Evolutionary conservation across 2,113 vertebrate species (phyloP).

Genomic region (Gobiocypris rarus): DNA sequence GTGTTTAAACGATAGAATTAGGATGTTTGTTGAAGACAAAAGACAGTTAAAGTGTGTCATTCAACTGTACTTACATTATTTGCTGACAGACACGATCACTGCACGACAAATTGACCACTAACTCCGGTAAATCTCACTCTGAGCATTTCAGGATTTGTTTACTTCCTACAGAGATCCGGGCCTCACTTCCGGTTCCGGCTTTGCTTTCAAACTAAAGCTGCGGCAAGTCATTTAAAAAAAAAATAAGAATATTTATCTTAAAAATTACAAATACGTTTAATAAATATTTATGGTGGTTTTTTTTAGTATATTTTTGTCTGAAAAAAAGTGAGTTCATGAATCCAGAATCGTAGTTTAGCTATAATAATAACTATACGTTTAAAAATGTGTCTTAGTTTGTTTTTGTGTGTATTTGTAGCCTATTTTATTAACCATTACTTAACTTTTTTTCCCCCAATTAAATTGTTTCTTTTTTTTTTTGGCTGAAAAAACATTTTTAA

Average conservation of each 20-base stretch:
- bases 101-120: neutral
- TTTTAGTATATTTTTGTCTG: neutral
- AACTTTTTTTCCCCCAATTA: too few relatives aligned
- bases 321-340: neutral
- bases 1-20: neutral
- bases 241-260: neutral
- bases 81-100: neutral
- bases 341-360: neutral
- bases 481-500: too few relatives aligned
- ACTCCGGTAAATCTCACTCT: neutral
- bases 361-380: neutral
- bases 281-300: neutral
- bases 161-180: neutral
- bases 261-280: too few relatives aligned
- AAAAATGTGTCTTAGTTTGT: neutral
- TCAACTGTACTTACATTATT: conserved; percentile 17
- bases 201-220: conserved; percentile 1
- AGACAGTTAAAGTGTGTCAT: neutral
- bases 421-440: too few relatives aligned
- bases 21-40: neutral
- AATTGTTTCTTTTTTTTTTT: too few relatives aligned
- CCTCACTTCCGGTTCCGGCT: neutral
- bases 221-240: neutral
- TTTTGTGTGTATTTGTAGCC: too few relatives aligned
- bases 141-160: conserved; percentile 6